These are phyloP conservation scores for Nebria brevicollis DNA, from an alignment of 2,888 invertebrate species.

Conservation along the genomic window DNA sequence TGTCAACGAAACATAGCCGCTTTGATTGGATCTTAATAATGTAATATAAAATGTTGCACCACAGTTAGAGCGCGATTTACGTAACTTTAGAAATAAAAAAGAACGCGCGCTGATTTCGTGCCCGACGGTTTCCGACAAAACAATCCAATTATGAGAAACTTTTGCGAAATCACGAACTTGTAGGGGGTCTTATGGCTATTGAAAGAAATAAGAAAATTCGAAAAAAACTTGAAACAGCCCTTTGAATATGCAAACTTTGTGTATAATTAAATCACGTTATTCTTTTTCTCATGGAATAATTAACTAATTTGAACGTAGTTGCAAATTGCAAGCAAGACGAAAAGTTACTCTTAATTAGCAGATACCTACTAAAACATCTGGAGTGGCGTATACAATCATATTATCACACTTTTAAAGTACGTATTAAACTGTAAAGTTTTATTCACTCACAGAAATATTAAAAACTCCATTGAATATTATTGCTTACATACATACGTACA, in stretches of 20 bases:
- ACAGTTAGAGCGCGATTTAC: background rate
- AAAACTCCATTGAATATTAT: too few relatives aligned
- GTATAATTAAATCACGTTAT: constrained; percentile 45
- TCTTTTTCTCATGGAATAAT: constrained; percentile 31
- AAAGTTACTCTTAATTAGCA: background rate
- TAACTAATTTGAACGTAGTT: constrained; percentile 29
- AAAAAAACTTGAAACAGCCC: constrained; percentile 22
- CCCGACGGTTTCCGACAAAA: background rate
- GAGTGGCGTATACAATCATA: background rate
- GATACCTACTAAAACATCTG: background rate
- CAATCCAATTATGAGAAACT: background rate
- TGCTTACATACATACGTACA: too few relatives aligned
- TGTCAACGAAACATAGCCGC: too few relatives aligned
- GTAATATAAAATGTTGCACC: too few relatives aligned
- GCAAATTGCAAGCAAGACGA: background rate
- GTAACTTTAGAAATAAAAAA: background rate
- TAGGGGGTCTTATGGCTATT: background rate
- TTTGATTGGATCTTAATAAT: too few relatives aligned
- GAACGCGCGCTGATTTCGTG: background rate
- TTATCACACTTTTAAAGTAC: background rate
- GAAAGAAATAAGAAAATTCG: constrained; percentile 15
- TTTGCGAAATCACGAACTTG: background rate
- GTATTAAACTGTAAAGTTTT: too few relatives aligned
- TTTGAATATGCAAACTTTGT: constrained; percentile 42
- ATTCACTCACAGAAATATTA: too few relatives aligned